Evolutionary conservation across 2,797 vertebrate genomes (phyloP), one percentile per base, ranked within the genome.

Genomic region (Centropyge bicolor): DNA sequence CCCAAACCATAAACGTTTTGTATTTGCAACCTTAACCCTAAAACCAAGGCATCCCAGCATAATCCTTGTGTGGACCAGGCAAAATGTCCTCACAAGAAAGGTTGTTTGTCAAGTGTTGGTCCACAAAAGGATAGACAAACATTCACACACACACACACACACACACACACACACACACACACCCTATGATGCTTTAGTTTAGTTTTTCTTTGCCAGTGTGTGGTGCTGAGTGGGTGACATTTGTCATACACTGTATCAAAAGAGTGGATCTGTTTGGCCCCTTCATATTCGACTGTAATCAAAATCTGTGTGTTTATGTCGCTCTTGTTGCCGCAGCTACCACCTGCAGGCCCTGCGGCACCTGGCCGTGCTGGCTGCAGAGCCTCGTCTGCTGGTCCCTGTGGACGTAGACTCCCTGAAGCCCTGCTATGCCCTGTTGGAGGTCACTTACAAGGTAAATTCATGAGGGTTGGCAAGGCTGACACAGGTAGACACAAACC

Each of bases 341-440:
- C 98, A 99, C 91, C 96, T 99, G 13, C 98, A 99, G 95, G 98
- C 98, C 14, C 91, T 99, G 72, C 95, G 98, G 7, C 98, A 99
- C 83, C 93, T 99, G 46, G 97, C 96, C 0, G 98, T 99, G 38
- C 93, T 99, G 80, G 98, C 98, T 0, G 97, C 97, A 0, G 98
- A 99, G 74, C 98, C 98, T 0, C 95, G 98, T 43, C 96, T 99
- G 22, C 94, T 99, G 20, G 97, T 98, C 0, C 98, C 98, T 0
- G 96, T 99, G 57, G 98, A 99, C 0, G 98, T 99, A 80, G 98
- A 99, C 82, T 96, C 97, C 5, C 96, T 97, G 80, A 96, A 95
- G 2, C 98, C 98, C 16, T 99, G 98, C 85, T 99, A 99, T 0
- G 96, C 98, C 0, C 95, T 99, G 36, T 89, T 99, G 38, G 97